phyloP scores from a whole-genome alignment of 2,797 vertebrate genomes.

The Bothrops alternatus region DNA sequence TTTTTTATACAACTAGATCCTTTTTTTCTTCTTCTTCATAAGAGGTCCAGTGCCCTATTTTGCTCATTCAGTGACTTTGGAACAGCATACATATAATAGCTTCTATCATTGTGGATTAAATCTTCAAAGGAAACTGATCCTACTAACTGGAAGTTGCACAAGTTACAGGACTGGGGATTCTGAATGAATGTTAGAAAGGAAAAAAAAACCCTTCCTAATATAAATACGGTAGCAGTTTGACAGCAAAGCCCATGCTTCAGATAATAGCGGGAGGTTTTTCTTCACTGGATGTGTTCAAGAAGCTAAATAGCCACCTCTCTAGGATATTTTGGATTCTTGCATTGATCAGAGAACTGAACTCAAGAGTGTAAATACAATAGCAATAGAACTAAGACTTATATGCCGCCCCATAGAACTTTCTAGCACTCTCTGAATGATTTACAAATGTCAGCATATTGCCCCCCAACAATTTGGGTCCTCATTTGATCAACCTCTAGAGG shows the following conservation, averaged over 20 bases:
- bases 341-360: background rate
- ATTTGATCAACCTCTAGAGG: background rate
- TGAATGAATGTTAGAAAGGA: background rate
- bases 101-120: conserved; percentile 13
- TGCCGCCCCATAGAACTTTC: background rate
- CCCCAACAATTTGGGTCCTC: background rate
- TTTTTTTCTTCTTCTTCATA: conserved; percentile 30
- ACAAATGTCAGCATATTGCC: background rate
- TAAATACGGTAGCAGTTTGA: background rate
- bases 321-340: background rate
- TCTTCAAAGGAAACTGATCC: background rate
- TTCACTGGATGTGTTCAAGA: background rate
- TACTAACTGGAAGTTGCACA: background rate
- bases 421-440: background rate
- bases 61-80: conserved; percentile 16
- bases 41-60: background rate
- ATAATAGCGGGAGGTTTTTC: background rate
- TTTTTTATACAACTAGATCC: conserved; percentile 41
- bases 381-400: background rate
- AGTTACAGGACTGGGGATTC: background rate
- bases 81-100: background rate
- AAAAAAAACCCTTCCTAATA: background rate
- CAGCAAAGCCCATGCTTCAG: background rate
- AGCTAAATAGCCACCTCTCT: background rate
- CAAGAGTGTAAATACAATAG: background rate